Percentiles rank a stretch among this genome's conserved stretches.
Conservation (phyloP, 2,888 invertebrate species). For the Torymus texanus region DNA sequence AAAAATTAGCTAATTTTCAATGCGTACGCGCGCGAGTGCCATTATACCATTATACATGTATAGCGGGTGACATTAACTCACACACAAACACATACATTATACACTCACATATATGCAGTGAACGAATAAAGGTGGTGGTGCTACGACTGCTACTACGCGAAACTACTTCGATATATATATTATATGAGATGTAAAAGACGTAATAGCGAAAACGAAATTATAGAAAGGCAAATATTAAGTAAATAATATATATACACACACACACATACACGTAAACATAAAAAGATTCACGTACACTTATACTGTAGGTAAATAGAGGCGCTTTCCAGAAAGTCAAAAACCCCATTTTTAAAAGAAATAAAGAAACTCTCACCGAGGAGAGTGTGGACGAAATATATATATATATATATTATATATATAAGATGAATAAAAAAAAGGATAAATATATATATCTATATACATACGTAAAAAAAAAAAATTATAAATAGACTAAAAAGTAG, state of each 20-base stretch:
- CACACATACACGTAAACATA: slow-evolving; percentile 33
- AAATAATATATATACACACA: background rate
- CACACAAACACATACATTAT: background rate
- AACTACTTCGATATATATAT: slow-evolving; percentile 42
- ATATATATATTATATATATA: slow-evolving; percentile 53
- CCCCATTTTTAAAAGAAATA: slow-evolving; percentile 48
- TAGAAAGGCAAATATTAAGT: background rate
- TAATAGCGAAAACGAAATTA: no score
- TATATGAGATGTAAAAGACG: background rate
- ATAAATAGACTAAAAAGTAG: slow-evolving; percentile 47
- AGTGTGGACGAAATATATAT: slow-evolving; percentile 55
- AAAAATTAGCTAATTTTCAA: slow-evolving; percentile 44
- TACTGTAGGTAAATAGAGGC: slow-evolving; percentile 45
- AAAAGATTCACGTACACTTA: background rate
- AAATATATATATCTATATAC: slow-evolving; percentile 52
- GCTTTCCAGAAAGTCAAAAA: slow-evolving; percentile 55
- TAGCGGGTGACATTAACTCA: slow-evolving; percentile 27
- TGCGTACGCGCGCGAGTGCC: slow-evolving; percentile 58
- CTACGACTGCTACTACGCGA: slow-evolving; percentile 41
- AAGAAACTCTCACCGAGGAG: slow-evolving; percentile 52
- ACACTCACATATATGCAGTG: no score
- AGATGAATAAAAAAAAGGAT: slow-evolving; percentile 41
- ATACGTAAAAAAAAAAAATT: slow-evolving; percentile 41
- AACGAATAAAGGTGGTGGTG: slow-evolving; percentile 42
- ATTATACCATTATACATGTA: slow-evolving; percentile 35